phyloP scores from a whole-genome alignment of 2,113 vertebrate species.

The Lampris megalopsis region DNA sequence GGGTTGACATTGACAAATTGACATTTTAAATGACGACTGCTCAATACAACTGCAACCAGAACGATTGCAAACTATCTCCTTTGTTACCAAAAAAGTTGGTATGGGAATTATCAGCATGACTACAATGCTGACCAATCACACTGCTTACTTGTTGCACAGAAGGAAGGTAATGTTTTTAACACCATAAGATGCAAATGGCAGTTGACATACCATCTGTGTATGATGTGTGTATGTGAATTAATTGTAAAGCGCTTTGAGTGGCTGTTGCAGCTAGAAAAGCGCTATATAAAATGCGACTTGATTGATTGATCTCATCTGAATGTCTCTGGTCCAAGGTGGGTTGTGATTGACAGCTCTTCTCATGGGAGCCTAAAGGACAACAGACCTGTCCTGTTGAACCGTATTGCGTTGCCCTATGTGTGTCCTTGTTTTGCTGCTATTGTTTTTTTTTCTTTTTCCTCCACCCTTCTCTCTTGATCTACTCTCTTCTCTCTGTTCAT shows the following conservation, averaged over 20 bases:
- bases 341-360: constrained; percentile 37
- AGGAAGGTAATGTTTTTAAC: too few relatives aligned
- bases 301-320: constrained; percentile 13
- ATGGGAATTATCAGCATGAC: too few relatives aligned
- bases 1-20: too few relatives aligned
- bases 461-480: constrained; percentile 22
- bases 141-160: too few relatives aligned
- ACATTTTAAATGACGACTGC: too few relatives aligned
- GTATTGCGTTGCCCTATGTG: not conserved
- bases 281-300: not conserved
- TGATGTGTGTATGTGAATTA: too few relatives aligned
- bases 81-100: not conserved
- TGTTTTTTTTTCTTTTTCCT: constrained; percentile 2
- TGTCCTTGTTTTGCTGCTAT: not conserved
- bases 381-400: constrained; percentile 25
- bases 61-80: not conserved
- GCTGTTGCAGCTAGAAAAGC: not conserved
- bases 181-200: too few relatives aligned
- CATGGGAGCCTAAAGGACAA: not conserved
- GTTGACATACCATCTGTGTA: too few relatives aligned
- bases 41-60: not conserved
- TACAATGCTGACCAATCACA: too few relatives aligned
- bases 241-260: not conserved
- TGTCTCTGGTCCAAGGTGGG: constrained; percentile 23
- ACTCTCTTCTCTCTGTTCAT: not conserved